Conservation (phyloP, 2,888 invertebrate genomes). For the Helobdella robusta region DNA sequence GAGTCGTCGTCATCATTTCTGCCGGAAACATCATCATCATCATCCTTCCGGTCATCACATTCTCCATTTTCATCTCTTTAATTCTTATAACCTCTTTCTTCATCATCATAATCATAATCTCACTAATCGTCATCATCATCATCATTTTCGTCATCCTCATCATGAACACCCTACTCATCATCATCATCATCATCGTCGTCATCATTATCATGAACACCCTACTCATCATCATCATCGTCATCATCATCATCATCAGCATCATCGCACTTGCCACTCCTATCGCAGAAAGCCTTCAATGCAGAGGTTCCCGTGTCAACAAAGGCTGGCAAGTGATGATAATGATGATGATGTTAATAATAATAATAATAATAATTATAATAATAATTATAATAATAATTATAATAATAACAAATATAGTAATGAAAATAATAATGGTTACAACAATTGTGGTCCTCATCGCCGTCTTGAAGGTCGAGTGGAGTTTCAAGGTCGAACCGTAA, state of each 20-base stretch:
- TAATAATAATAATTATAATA: slow-evolving; percentile 7
- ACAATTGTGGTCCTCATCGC: not conserved
- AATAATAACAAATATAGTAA: slow-evolving; percentile 1
- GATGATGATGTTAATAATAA: slow-evolving; percentile 4
- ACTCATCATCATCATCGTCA: no score
- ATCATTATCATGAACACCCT: not conserved
- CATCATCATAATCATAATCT: not conserved
- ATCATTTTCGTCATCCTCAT: no score
- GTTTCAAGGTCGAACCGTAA: not conserved
- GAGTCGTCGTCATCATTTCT: not conserved
- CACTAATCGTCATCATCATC: slow-evolving; percentile 14
- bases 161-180: no score
- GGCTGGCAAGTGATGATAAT: not conserved
- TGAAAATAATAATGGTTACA: not conserved
- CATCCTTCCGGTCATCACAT: not conserved
- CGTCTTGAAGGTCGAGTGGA: not conserved
- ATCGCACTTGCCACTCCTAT: no score
- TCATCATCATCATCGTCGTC: slow-evolving; percentile 8
- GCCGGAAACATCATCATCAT: not conserved
- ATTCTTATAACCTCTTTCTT: not conserved
- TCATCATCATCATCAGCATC: no score
- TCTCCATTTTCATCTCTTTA: not conserved
- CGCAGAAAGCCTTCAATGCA: no score
- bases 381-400: not conserved
- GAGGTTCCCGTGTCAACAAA: not conserved